A percentile compares a stretch with the other conserved stretches of the same genome.
These are phyloP conservation scores for Podarcis muralis DNA, from an alignment of 2,113 vertebrate genomes.

Conservation along the genomic window DNA sequence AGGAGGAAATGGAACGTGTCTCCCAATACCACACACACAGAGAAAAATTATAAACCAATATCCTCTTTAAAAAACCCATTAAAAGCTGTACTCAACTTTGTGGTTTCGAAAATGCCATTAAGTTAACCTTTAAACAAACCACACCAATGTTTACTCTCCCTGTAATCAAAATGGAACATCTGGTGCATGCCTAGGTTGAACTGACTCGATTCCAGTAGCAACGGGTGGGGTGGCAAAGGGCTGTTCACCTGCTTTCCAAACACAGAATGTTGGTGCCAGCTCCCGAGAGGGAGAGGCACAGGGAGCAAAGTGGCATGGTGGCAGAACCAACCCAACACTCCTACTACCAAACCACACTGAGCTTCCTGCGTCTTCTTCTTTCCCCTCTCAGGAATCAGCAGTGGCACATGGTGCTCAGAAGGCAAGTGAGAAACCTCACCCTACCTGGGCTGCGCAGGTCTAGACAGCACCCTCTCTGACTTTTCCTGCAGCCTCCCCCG, in stretches of 20 bases:
- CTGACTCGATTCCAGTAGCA: neutral
- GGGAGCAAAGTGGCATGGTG: no score
- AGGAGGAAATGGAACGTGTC: neutral
- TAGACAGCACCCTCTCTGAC: neutral
- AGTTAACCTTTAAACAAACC: slow-evolving; percentile 32
- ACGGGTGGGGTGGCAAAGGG: no score
- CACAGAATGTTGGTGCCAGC: no score
- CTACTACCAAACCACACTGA: neutral
- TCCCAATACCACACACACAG: neutral
- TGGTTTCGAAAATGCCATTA: slow-evolving; percentile 34
- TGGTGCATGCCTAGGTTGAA: slow-evolving; percentile 7
- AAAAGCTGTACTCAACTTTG: slow-evolving; percentile 21
- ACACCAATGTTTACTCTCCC: slow-evolving; percentile 32
- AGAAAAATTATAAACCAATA: slow-evolving; percentile 2
- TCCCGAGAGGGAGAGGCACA: no score
- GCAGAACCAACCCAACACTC: no score
- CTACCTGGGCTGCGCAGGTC: no score
- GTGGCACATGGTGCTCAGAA: no score
- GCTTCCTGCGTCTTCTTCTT: no score
- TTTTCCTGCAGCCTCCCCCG: neutral
- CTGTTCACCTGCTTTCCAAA: no score
- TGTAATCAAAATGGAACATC: slow-evolving; percentile 47
- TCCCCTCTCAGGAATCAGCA: no score
- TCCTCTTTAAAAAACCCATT: slow-evolving; percentile 25
- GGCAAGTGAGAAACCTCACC: no score